These are phyloP conservation scores for Cydia fagiglandana DNA, from an alignment of 1,140 invertebrate genomes.

Conservation along the genomic window DNA sequence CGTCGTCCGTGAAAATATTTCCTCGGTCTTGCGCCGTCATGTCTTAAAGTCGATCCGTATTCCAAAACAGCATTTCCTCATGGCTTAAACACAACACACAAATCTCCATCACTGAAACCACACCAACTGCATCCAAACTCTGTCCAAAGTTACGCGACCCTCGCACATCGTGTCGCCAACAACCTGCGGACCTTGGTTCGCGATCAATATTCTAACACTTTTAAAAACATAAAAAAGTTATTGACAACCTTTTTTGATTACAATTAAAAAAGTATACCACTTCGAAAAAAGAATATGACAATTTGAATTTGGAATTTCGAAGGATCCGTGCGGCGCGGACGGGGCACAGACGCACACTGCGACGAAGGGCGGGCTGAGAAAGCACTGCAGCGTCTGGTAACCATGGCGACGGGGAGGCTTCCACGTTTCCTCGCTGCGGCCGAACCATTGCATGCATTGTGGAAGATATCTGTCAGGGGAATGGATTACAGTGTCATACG, in stretches of 20 bases:
- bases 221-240: conserved; percentile 16
- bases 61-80: conserved; percentile 54
- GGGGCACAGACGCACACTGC: conserved; percentile 59
- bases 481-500: conserved; percentile 38
- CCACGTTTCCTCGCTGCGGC: conserved; percentile 40
- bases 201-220: neutral
- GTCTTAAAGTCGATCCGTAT: conserved; percentile 46
- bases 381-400: conserved; percentile 71
- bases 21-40: conserved; percentile 69
- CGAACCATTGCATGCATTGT: conserved; percentile 41
- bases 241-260: neutral
- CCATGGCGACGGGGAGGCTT: conserved; percentile 60
- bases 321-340: conserved; percentile 45
- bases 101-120: conserved; percentile 54
- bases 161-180: conserved; percentile 27
- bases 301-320: conserved; percentile 25
- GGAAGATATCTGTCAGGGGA: conserved; percentile 41
- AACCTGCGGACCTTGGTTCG: neutral
- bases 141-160: conserved; percentile 56
- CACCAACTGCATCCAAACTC: conserved; percentile 69
- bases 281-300: conserved; percentile 33
- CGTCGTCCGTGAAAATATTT: conserved; percentile 70
- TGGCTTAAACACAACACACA: conserved; percentile 61
- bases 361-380: conserved; percentile 61
- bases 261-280: conserved; percentile 5